These are phyloP conservation scores for Notolabrus celidotus DNA, from an alignment of 2,797 vertebrate genomes.

Conservation along the genomic window DNA sequence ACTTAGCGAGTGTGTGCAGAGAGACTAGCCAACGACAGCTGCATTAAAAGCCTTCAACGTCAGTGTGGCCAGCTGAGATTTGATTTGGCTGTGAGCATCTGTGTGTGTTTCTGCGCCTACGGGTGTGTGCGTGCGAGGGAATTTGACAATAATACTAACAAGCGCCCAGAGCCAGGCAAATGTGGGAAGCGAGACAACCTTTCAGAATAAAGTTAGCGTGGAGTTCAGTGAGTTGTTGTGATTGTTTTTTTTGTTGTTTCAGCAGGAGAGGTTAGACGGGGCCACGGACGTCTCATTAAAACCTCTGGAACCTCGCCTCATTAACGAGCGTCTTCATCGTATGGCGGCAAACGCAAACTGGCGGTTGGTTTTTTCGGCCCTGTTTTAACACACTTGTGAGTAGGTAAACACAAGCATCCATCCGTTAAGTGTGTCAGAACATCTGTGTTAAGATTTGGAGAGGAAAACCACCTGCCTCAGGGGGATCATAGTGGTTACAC, in stretches of 20 bases:
- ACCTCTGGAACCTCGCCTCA: constrained; percentile 51
- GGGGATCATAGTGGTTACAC: constrained; percentile 33
- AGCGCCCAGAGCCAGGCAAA: constrained; percentile 38
- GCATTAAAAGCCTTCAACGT: constrained; percentile 51
- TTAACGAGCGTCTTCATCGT: constrained; percentile 37
- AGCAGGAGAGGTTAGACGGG: constrained; percentile 51
- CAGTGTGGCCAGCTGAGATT: constrained; percentile 58
- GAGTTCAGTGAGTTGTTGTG: constrained; percentile 40
- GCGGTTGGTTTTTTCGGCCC: constrained; percentile 31
- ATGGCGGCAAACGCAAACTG: constrained; percentile 12
- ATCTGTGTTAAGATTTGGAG: constrained; percentile 46
- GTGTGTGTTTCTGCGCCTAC: constrained; percentile 5
- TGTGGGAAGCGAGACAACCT: constrained; percentile 29
- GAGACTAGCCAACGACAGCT: constrained; percentile 49
- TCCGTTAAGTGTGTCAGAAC: constrained; percentile 39
- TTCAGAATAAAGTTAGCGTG: constrained; percentile 42
- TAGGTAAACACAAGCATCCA: constrained; percentile 52
- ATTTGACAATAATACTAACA: constrained; percentile 65
- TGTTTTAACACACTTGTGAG: constrained; percentile 57
- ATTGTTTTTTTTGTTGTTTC: constrained; percentile 66
- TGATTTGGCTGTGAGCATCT: constrained; percentile 62
- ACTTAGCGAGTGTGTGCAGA: constrained; percentile 20
- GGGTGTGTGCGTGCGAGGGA: constrained; percentile 21
- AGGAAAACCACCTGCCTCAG: constrained; percentile 43
- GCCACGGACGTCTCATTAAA: constrained; percentile 68